Evolutionary conservation across 2,797 vertebrate species (phyloP).

Genomic region (Poecilia gillii): DNA sequence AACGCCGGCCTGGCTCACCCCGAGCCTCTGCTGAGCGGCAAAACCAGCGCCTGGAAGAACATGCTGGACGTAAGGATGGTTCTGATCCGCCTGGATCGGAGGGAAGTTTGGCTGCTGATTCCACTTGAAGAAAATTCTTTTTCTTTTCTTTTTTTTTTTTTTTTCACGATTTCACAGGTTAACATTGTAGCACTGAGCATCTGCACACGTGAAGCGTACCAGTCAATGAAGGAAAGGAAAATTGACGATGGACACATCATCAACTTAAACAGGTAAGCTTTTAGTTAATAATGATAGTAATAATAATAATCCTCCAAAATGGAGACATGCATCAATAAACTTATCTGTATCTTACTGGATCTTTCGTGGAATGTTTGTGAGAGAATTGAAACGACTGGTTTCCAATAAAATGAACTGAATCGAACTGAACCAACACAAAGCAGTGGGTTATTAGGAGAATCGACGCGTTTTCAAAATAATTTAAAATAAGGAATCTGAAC

Average conservation of each 20-base stretch:
- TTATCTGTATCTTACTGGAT: background rate
- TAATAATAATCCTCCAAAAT: background rate
- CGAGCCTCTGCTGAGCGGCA: slow-evolving; percentile 83
- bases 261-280: slow-evolving; percentile 87
- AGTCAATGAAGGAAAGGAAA: slow-evolving; percentile 90
- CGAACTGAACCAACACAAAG: no score
- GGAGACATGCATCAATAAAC: background rate
- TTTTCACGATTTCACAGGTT: slow-evolving; percentile 75
- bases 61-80: slow-evolving; percentile 85
- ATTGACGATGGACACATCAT: slow-evolving; percentile 91
- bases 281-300: background rate
- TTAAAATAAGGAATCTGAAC: no score
- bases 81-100: background rate
- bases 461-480: no score
- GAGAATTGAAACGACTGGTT: no score
- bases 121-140: background rate
- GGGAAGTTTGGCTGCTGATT: background rate
- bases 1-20: slow-evolving; percentile 86
- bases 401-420: no score
- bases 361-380: no score
- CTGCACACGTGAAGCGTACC: slow-evolving; percentile 88
- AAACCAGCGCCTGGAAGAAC: slow-evolving; percentile 85
- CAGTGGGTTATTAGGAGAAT: no score
- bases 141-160: background rate
- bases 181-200: slow-evolving; percentile 87